Evolutionary conservation across 64 coral and sea anemone species (phyloP).

Genomic region (Pachyseris speciosa): DNA sequence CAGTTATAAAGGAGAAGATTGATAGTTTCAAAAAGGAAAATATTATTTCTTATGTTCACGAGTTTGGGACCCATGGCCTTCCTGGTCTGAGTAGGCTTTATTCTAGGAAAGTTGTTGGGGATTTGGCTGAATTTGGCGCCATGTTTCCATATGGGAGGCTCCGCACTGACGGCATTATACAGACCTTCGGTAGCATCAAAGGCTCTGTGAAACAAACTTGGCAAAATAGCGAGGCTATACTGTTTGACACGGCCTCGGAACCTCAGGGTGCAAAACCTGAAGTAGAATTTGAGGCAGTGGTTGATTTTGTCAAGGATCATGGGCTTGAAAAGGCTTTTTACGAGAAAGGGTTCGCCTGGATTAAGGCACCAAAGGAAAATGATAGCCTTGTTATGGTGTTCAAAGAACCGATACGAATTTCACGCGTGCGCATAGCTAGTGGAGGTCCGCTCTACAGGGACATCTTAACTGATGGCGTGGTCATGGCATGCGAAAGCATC

Average conservation of each 20-base stretch:
- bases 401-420: neutral
- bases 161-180: neutral
- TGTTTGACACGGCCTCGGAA: neutral
- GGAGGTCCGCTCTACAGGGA: conserved; percentile 37
- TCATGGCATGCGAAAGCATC: neutral
- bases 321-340: conserved; percentile 33
- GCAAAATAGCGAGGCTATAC: neutral
- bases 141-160: neutral
- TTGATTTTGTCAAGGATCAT: neutral
- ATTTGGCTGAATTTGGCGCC: conserved; percentile 44
- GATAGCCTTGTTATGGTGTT: conserved; percentile 28
- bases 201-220: neutral
- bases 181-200: neutral
- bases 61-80: neutral
- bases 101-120: neutral
- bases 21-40: neutral
- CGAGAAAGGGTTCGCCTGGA: conserved; percentile 30
- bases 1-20: conserved; percentile 1
- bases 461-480: neutral
- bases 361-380: neutral
- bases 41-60: neutral
- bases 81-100: neutral
- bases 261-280: neutral
- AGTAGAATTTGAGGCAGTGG: neutral
- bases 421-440: neutral